A percentile compares a stretch with the other conserved stretches of the same genome.
These are phyloP conservation scores for Pyralis farinalis DNA, from an alignment of 2,888 invertebrate genomes.

Conservation along the genomic window DNA sequence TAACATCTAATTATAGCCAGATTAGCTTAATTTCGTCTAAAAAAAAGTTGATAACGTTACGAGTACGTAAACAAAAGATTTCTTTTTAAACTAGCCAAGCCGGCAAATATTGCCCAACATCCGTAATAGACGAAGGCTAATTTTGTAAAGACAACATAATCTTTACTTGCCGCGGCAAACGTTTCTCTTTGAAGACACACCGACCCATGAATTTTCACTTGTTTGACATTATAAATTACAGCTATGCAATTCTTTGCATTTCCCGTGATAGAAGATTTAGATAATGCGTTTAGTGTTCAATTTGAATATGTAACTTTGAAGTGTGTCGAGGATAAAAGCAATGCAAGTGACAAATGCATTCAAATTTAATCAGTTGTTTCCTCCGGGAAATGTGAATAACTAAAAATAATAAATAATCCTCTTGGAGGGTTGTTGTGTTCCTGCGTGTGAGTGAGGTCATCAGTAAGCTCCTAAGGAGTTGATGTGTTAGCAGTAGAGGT, in stretches of 20 bases:
- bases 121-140: slow-evolving; percentile 54
- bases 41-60: slow-evolving; percentile 8
- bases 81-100: slow-evolving; percentile 49
- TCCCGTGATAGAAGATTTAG: neutral
- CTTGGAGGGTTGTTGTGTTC: too few relatives aligned
- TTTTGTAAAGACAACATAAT: slow-evolving; percentile 72
- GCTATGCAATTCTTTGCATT: slow-evolving; percentile 12
- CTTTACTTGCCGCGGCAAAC: slow-evolving; percentile 51
- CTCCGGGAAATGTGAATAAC: too few relatives aligned
- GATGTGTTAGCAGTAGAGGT: too few relatives aligned
- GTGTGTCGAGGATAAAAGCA: too few relatives aligned
- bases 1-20: neutral
- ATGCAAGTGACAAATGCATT: too few relatives aligned
- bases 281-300: too few relatives aligned
- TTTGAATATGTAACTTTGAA: too few relatives aligned
- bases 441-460: too few relatives aligned
- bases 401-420: too few relatives aligned
- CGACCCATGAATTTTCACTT: slow-evolving; percentile 55
- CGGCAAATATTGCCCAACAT: slow-evolving; percentile 60
- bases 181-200: slow-evolving; percentile 55
- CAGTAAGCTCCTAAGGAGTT: too few relatives aligned
- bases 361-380: too few relatives aligned
- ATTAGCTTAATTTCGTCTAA: neutral
- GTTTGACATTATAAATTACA: slow-evolving; percentile 20
- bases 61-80: slow-evolving; percentile 29